Base-by-base conservation (phyloP, 2,888 invertebrate species). In the Nomada goodeniana region DNA sequence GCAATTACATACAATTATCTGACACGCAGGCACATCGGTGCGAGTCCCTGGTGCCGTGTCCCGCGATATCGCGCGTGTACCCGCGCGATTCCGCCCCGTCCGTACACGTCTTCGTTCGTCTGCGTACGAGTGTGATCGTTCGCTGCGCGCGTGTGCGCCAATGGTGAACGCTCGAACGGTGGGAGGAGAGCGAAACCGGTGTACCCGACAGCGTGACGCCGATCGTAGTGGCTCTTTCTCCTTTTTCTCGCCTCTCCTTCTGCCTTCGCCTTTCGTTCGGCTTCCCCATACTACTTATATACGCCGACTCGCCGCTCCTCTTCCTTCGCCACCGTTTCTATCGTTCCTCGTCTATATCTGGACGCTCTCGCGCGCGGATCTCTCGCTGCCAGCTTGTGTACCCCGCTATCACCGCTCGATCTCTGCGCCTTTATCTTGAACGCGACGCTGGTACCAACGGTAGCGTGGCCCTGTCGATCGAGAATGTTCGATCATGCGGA, bases 171-270 rank as follows among this genome's bases (percentile, higher is more conserved):
- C 82, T 57, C 18, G 60, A 78, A 68, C 59, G 75, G 82, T 67
- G 85, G 85, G 85, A 90, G 89, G 89, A 90, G 90, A 91, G 89
- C 89, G 91, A 93, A 93, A 93, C 93, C 93, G 93, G 93, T 93
- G 93, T 92, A 92, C 91, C 93, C 93, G 93, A 93, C 93, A 92
- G 93, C 93, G 88, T 93, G 93, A 93, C 93, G 93, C 93, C 93
- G 89, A 91, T 89, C 89, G 89, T 88, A 89, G 87, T 74, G 72
- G 83, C 85, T 88, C 88, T 87, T 86, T 86, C 86, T 83, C 84
- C 85, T 89, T 89, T 85, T 88, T 87, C 82, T 83, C 82, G 74
- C 85, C 85, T 86, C 83, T 78, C 74, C 65, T 74, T 81, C 80
- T 71, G 75, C 64, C 67, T 67, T 61, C 57, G 57, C 65, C 57